Percentiles rank a stretch among this genome's conserved stretches.
These are phyloP conservation scores for Tetraneura akinire DNA, from an alignment of 1,140 invertebrate species.

Conservation along the genomic window DNA sequence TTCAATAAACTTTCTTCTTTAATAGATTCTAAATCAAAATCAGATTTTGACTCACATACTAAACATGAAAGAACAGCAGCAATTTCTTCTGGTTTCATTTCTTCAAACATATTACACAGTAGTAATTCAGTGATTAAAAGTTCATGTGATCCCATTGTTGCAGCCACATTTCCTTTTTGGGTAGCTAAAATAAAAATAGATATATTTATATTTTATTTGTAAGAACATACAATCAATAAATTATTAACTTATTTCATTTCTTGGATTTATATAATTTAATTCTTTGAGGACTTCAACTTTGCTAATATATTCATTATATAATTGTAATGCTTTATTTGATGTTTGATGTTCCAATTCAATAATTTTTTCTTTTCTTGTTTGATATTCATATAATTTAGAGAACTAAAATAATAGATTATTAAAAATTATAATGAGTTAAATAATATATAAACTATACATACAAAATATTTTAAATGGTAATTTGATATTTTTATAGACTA, in stretches of 20 bases:
- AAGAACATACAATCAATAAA: background rate
- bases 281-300: conserved; percentile 75
- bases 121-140: conserved; percentile 94
- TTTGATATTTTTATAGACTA: no score
- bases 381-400: conserved; percentile 34
- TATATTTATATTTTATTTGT: no score
- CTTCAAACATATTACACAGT: conserved; percentile 86
- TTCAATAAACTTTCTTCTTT: conserved; percentile 42
- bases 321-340: conserved; percentile 46
- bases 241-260: conserved; percentile 43
- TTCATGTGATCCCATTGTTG: conserved; percentile 91
- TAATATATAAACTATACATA: no score
- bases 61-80: conserved; percentile 88
- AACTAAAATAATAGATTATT: conserved; percentile 14
- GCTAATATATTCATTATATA: conserved; percentile 43
- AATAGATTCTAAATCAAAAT: conserved; percentile 56
- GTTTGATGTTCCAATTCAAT: conserved; percentile 35
- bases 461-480: no score
- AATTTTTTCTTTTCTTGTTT: conserved; percentile 44
- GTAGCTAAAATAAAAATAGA: conserved; percentile 62
- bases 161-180: conserved; percentile 92
- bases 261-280: conserved; percentile 66
- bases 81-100: conserved; percentile 85
- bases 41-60: conserved; percentile 84
- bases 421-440: no score